Percentiles rank a stretch among this genome's conserved stretches.
These are phyloP conservation scores for Agrotis clavis DNA, from an alignment of 2,888 invertebrate genomes.

Conservation along the genomic window DNA sequence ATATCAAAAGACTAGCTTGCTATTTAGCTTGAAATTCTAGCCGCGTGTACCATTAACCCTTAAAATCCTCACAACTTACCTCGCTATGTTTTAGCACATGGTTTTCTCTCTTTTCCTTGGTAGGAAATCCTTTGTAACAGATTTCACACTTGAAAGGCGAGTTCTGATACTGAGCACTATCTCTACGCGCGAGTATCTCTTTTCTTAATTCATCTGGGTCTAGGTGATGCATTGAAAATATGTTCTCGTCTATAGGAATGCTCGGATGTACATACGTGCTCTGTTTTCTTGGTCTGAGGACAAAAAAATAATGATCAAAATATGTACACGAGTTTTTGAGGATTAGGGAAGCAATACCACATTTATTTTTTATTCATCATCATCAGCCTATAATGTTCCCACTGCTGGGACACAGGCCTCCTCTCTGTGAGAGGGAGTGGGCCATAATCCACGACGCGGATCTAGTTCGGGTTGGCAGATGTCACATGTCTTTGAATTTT, in stretches of 20 bases:
- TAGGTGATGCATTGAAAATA: constrained; percentile 76
- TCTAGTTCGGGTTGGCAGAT: too few species aligned
- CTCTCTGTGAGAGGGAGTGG: too few species aligned
- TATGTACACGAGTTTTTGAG: too few species aligned
- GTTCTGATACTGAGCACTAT: constrained; percentile 66
- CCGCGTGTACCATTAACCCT: too few species aligned
- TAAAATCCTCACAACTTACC: constrained; percentile 64
- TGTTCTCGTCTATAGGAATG: constrained; percentile 76
- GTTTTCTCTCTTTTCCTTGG: constrained; percentile 76
- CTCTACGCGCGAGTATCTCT: constrained; percentile 77
- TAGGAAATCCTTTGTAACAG: constrained; percentile 80
- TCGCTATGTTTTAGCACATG: constrained; percentile 81
- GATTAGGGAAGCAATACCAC: too few species aligned
- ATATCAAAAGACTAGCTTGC: too few species aligned
- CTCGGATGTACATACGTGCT: constrained; percentile 74
- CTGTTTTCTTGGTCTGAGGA: constrained; percentile 7
- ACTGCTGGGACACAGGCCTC: too few species aligned
- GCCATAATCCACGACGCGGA: too few species aligned
- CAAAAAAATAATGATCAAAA: background rate
- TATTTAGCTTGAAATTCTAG: too few species aligned
- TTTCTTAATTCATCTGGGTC: constrained; percentile 81
- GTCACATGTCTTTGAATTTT: too few species aligned
- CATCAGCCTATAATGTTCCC: too few species aligned
- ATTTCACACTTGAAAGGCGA: constrained; percentile 78
- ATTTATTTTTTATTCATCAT: too few species aligned